Conservation (phyloP, 2,888 invertebrate species). For the Melolontha melolontha region DNA sequence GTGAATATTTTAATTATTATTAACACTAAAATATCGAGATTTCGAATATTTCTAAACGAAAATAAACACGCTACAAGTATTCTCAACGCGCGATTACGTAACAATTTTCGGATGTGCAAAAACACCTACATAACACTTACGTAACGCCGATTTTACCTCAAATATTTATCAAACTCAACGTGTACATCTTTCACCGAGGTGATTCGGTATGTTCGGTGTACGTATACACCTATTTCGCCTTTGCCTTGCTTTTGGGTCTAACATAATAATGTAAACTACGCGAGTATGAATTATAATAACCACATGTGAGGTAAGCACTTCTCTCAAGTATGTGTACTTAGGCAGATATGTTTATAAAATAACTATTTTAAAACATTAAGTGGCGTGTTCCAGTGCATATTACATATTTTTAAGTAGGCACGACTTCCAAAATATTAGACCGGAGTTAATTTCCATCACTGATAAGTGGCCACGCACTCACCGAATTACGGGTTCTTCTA, state of each 20-base stretch:
- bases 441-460: conserved; percentile 20
- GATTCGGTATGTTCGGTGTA: conserved; percentile 43
- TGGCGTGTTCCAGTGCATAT: conserved; percentile 48
- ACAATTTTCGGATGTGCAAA: background rate
- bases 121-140: conserved; percentile 27
- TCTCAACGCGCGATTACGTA: background rate
- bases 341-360: conserved; percentile 57
- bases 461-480: conserved; percentile 20
- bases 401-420: conserved; percentile 47
- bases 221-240: background rate
- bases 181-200: conserved; percentile 48
- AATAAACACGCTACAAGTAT: conserved; percentile 12
- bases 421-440: conserved; percentile 47
- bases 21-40: background rate
- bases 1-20: too few species aligned
- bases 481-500: conserved; percentile 13
- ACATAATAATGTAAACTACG: conserved; percentile 42
- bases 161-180: conserved; percentile 41
- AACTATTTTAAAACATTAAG: conserved; percentile 56
- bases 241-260: conserved; percentile 12
- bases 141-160: conserved; percentile 39
- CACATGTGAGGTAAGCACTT: conserved; percentile 55
- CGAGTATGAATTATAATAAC: conserved; percentile 54
- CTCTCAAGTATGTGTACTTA: conserved; percentile 55
- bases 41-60: conserved; percentile 12